Evolutionary conservation across 2,888 invertebrate species (phyloP), one percentile per base, ranked within the genome.

Genomic region (Hartigia nigra): DNA sequence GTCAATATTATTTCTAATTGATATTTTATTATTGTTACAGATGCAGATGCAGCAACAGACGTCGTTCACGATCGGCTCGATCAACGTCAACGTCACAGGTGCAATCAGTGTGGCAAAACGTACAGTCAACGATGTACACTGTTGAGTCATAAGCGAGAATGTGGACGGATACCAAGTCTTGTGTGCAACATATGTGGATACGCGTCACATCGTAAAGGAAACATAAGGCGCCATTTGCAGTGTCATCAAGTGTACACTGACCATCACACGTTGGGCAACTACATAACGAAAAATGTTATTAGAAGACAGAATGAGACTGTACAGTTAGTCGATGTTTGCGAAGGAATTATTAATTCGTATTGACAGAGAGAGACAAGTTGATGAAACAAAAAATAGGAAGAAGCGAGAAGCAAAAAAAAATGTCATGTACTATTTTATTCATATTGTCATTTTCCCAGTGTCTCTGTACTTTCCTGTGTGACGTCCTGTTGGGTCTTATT

Each of bases 111-210:
- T 84, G 91, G 91, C 84, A 93, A 93, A 89, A 92, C 92, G 82
- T 94, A 94, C 87, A 90, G 93, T 82, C 92, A 93, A 74, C 93
- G 93, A 84, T 92, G 93, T 4, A 93, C 93, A 80, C 88, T 86
- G 75, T 75, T 74, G n/a, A 79, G 82, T 79, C 90, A 89, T 80
- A 83, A 81, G 77, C 83, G 80, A 76, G 88, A 88, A 80, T 89
- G 90, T 80, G 89, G 89, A 32, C 35, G 36, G 37, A 31, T 32
- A 32, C 75, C 75, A 31, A 75, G 75, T 37, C 31, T 75, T 5
- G 34, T 75, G 75, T 75, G 75, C 75, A 75, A 37, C 75, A 31
- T 75, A 31, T 75, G 75, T 36, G 75, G 75, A 32, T 75, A 75
- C 31, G 14, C n/a, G 37, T 75, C 75, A 2, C 75, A 75, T 75